Percentiles rank a stretch among this genome's conserved stretches.
Conservation (phyloP, 1,140 invertebrate genomes). For the Orius insidiosus region DNA sequence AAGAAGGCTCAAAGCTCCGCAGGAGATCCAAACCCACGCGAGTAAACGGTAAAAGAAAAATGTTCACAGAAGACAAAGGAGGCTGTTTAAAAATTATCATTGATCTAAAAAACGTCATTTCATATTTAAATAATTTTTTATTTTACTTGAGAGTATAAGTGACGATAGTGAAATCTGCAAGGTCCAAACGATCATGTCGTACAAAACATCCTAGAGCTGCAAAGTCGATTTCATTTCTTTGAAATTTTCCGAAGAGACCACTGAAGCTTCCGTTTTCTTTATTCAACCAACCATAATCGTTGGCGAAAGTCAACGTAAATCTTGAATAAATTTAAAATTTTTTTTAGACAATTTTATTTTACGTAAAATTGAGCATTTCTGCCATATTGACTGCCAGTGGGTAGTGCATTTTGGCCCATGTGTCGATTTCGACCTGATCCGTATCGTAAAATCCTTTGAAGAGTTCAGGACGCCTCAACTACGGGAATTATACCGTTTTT, state of each 20-base stretch:
- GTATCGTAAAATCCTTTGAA: constrained; percentile 1
- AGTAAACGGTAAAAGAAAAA: constrained; percentile 37
- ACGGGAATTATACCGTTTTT: background rate
- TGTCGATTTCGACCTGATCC: constrained; percentile 8
- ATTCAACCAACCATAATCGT: constrained; percentile 29
- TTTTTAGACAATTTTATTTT: background rate
- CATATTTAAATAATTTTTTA: background rate
- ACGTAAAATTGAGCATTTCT: constrained; percentile 16
- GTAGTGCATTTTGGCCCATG: constrained; percentile 17
- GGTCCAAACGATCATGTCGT: constrained; percentile 30
- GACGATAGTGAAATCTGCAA: constrained; percentile 32
- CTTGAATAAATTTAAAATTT: background rate
- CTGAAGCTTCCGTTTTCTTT: constrained; percentile 31
- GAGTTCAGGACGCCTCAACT: background rate
- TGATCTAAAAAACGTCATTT: constrained; percentile 12
- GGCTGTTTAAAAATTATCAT: constrained; percentile 21
- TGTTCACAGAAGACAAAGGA: constrained; percentile 27
- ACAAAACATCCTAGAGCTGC: constrained; percentile 33
- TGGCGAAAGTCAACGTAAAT: background rate
- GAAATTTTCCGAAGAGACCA: constrained; percentile 32
- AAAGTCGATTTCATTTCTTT: constrained; percentile 31
- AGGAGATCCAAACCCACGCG: constrained; percentile 34
- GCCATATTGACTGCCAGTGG: constrained; percentile 10
- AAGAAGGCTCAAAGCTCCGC: constrained; percentile 22
- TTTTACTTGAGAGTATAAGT: constrained; percentile 29